phyloP scores from a whole-genome alignment of 2,888 invertebrate genomes.

The Ormyrus pomaceus region DNA sequence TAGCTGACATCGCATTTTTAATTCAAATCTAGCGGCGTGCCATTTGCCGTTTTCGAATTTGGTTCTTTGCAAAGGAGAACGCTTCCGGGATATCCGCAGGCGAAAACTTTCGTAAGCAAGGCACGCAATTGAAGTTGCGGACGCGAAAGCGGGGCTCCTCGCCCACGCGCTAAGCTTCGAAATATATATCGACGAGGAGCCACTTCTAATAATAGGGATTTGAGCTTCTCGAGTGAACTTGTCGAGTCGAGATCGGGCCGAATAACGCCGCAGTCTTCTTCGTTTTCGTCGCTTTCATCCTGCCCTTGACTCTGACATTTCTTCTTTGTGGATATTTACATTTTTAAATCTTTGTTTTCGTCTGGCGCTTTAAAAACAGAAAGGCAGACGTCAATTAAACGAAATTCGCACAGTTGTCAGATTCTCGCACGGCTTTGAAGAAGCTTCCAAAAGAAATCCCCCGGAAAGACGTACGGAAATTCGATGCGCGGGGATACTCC shows the following conservation, averaged over 20 bases:
- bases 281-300: constrained; percentile 10
- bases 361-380: background rate
- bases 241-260: background rate
- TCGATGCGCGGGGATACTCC: no score
- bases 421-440: no score
- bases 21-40: no score
- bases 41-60: background rate
- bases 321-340: background rate
- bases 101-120: background rate
- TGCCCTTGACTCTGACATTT: constrained; percentile 41
- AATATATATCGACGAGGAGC: constrained; percentile 6
- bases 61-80: background rate
- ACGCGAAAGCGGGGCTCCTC: background rate
- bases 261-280: background rate
- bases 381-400: no score
- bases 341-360: constrained; percentile 27
- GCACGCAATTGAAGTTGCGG: background rate
- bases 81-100: background rate
- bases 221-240: constrained; percentile 33
- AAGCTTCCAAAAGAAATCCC: no score
- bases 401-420: no score
- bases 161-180: constrained; percentile 8
- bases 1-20: no score
- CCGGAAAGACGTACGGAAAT: no score
- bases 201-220: constrained; percentile 32